Evolutionary conservation across 2,113 vertebrate species (phyloP).

Genomic region (Nycticryphes semicollaris): DNA sequence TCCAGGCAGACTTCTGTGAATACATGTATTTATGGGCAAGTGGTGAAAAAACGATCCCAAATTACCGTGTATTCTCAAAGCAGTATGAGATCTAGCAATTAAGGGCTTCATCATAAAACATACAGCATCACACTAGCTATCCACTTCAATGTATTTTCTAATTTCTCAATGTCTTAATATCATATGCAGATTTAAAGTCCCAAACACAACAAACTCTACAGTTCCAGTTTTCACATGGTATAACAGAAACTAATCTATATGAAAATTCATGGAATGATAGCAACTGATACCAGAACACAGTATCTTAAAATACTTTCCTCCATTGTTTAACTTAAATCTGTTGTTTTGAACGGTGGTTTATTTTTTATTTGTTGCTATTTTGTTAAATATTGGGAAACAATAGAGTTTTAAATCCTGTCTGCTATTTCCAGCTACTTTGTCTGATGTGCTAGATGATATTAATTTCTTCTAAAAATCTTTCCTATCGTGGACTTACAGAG

Average conservation of each 20-base stretch:
- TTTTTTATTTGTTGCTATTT: neutral
- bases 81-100: neutral
- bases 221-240: neutral
- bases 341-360: neutral
- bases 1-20: neutral
- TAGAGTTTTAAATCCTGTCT: neutral
- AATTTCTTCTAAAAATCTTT: neutral
- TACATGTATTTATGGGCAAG: neutral
- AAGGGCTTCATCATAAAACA: neutral
- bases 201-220: neutral
- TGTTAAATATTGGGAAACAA: neutral
- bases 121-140: neutral
- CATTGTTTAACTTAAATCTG: neutral
- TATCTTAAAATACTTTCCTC: neutral
- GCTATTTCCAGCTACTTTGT: neutral
- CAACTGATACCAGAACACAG: accelerated
- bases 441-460: neutral
- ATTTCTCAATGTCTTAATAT: neutral
- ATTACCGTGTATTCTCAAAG: neutral
- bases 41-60: neutral
- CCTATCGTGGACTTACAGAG: neutral
- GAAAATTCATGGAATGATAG: neutral
- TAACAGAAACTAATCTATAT: neutral
- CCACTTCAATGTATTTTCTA: neutral
- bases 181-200: neutral